Percentiles rank a stretch among this genome's conserved stretches.
phyloP scores from a whole-genome alignment of 2,797 vertebrate species.

The Chelon auratus region DNA sequence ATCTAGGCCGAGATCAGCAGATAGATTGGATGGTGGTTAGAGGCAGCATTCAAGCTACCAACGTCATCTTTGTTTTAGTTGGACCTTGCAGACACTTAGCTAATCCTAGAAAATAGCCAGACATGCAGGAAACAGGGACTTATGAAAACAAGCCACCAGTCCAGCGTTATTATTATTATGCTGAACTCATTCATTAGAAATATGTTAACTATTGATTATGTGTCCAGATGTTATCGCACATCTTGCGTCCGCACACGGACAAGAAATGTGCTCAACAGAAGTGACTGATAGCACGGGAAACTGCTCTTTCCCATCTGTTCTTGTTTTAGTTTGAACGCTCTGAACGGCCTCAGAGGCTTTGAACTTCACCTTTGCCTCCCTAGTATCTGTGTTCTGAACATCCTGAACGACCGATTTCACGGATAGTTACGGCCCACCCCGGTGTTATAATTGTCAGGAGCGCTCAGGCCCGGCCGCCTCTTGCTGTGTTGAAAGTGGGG shows the following conservation, averaged over 20 bases:
- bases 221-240: constrained; percentile 63
- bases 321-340: neutral
- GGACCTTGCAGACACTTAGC: constrained; percentile 76
- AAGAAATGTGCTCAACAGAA: constrained; percentile 36
- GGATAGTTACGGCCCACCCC: constrained; percentile 52
- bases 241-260: constrained; percentile 43
- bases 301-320: constrained; percentile 20
- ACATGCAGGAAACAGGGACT: constrained; percentile 77
- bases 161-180: constrained; percentile 59
- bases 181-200: constrained; percentile 69
- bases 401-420: constrained; percentile 60
- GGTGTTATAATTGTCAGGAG: constrained; percentile 42
- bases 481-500: constrained; percentile 35
- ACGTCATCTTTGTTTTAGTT: constrained; percentile 84
- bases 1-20: constrained; percentile 82
- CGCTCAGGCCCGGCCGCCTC: constrained; percentile 27
- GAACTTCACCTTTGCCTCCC: constrained; percentile 49
- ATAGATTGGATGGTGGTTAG: constrained; percentile 74
- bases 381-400: constrained; percentile 37
- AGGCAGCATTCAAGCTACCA: constrained; percentile 63
- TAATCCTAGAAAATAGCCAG: constrained; percentile 78
- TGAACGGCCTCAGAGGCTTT: constrained; percentile 13
- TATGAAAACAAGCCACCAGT: constrained; percentile 78
- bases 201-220: constrained; percentile 63
- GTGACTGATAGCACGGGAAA: constrained; percentile 11